phyloP scores from a whole-genome alignment of 2,797 vertebrate genomes.

The Tapera naevia region DNA sequence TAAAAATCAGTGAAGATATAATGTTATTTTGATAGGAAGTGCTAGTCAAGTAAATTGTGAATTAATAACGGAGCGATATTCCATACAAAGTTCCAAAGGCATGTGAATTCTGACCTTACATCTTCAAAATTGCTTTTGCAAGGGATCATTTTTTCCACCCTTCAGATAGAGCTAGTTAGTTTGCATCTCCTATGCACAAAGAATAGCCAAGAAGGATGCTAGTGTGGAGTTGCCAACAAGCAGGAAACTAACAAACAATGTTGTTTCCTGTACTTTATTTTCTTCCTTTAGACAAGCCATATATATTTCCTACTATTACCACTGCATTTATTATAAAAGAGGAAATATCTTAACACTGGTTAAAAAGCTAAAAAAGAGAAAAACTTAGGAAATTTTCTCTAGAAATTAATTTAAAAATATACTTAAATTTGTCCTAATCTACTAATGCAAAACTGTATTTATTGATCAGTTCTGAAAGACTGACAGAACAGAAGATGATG shows the following conservation, averaged over 20 bases:
- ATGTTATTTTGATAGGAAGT: background rate
- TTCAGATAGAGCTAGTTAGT: background rate
- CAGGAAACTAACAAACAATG: background rate
- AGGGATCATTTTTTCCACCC: background rate
- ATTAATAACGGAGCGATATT: background rate
- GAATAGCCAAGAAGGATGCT: background rate
- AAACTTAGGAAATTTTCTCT: background rate
- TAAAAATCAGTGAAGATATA: background rate
- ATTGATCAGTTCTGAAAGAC: background rate
- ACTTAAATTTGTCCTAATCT: too few relatives aligned
- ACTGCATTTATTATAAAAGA: background rate
- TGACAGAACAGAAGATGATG: background rate
- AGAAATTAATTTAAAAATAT: too few relatives aligned
- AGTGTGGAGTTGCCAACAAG: background rate
- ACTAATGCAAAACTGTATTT: background rate
- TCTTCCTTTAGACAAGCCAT: background rate
- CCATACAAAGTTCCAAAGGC: background rate
- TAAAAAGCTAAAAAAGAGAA: background rate
- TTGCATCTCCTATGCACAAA: background rate
- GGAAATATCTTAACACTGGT: background rate
- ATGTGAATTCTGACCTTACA: background rate
- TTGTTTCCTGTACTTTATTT: background rate
- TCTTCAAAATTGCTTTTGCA: background rate
- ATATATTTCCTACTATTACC: background rate
- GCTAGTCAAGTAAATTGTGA: background rate